These are phyloP conservation scores for Ceramica pisi DNA, from an alignment of 2,888 invertebrate genomes.

Conservation along the genomic window DNA sequence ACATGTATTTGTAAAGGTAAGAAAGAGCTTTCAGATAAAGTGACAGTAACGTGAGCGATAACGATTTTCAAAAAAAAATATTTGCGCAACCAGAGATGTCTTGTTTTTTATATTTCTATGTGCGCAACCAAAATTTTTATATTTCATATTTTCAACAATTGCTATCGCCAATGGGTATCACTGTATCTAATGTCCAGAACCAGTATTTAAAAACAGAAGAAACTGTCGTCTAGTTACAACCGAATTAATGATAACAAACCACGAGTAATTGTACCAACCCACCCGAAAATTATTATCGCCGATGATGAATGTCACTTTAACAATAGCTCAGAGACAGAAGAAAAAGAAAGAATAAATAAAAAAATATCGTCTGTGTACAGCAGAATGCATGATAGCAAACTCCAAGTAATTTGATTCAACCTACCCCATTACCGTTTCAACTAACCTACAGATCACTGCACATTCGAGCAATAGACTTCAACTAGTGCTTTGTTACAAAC, in stretches of 20 bases:
- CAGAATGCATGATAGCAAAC: not conserved
- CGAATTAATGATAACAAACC: no score
- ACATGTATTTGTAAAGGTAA: not conserved
- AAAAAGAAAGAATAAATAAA: not conserved
- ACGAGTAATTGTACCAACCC: no score
- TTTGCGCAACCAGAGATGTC: not conserved
- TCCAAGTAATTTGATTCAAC: not conserved
- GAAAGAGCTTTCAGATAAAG: not conserved
- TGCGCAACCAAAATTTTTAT: not conserved
- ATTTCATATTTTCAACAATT: no score
- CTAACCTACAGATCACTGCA: slow-evolving; percentile 38
- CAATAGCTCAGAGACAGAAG: not conserved
- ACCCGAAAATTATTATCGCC: no score
- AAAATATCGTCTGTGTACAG: not conserved
- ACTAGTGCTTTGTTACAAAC: slow-evolving; percentile 57
- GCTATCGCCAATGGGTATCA: no score
- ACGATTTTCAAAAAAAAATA: not conserved
- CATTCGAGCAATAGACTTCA: slow-evolving; percentile 55
- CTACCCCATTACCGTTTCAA: slow-evolving; percentile 20
- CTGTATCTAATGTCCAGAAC: no score
- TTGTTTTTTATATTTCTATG: no score
- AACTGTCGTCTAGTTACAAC: no score
- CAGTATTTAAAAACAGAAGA: no score
- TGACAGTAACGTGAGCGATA: not conserved
- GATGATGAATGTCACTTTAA: not conserved